Evolutionary conservation across 2,797 vertebrate species (phyloP), one percentile per base, ranked within the genome.

Genomic region (Numenius phaeopus): DNA sequence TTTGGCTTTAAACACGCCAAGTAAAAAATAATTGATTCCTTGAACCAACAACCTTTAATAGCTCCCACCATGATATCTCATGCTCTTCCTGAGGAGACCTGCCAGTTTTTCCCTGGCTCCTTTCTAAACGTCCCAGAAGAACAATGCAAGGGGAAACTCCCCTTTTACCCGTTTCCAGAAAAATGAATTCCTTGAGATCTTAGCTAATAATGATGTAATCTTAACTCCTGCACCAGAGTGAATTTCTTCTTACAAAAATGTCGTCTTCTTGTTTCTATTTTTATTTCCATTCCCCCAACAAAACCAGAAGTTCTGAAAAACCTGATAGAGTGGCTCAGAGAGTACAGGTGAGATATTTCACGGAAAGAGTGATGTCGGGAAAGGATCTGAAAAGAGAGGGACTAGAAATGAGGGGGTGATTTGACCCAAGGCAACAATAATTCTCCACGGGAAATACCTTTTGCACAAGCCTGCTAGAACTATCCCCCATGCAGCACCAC

Each of bases 1-100:
- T 92, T 90, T 78, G 40, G 34, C 75, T 94, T 95, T 92, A 95
- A 97, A 96, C 76, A 75, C 10, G 4, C 13, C 65, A 57, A 58
- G 26, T 13, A 84, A 83, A 93, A 13, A 79, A 87, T 58, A 94
- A 73, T 69, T 92, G 32, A 94, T 90, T 94, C 83, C 84, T 93
- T 92, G 86, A 98, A 91, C 22, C 55, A 94, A 66, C 37, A 96
- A 37, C 26, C 42, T 54, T 19, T 70, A 89, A 85, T 32, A 90
- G 64, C 44, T 85, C 65, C 34, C 55, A 59, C 47, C 34, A 54
- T 30, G 67, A 69, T 73, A 89, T 46, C 85, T 73, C 46, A 79
- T 16, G 10, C 10, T 91, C 24, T 80, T 64, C 20, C 17, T 39
- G 52, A 91, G 30, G n/a, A 86, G 37, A 71, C n/a, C 11, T 59